These are phyloP conservation scores for Valencia hispanica DNA, from an alignment of 2,797 vertebrate species.

Conservation along the genomic window DNA sequence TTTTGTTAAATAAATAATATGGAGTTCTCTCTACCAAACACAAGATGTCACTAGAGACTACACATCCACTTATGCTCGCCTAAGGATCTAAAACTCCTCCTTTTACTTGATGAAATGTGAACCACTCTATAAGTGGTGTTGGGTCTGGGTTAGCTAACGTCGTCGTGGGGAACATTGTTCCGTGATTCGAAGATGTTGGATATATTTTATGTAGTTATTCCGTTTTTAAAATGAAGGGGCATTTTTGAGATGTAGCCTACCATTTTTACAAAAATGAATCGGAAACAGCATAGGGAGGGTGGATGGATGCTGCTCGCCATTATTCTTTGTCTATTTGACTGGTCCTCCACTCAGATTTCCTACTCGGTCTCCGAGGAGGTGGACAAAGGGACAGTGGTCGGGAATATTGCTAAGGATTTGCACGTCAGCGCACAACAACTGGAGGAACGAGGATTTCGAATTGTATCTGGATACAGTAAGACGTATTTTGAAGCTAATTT, in stretches of 20 bases:
- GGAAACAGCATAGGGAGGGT: background rate
- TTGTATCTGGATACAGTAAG: constrained; percentile 71
- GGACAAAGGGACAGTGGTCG: constrained; percentile 78
- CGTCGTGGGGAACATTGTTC: background rate
- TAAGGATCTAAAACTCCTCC: constrained; percentile 49
- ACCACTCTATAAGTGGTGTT: background rate
- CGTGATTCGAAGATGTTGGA: background rate
- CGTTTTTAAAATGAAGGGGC: background rate
- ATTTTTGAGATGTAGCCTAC: background rate
- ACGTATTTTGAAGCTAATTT: constrained; percentile 76
- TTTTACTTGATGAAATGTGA: constrained; percentile 1
- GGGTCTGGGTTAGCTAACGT: constrained; percentile 16
- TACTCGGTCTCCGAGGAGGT: constrained; percentile 77
- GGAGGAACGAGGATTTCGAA: constrained; percentile 66
- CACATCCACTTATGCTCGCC: background rate
- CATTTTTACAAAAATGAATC: constrained; percentile 12
- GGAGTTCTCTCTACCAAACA: constrained; percentile 3
- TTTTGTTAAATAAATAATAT: background rate
- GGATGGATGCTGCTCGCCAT: constrained; percentile 44
- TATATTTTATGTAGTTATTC: background rate
- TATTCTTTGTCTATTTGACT: constrained; percentile 62
- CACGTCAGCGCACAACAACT: constrained; percentile 32
- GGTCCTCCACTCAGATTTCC: constrained; percentile 29
- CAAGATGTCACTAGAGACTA: constrained; percentile 73
- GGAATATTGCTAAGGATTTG: constrained; percentile 67